phyloP scores from a whole-genome alignment of 2,888 invertebrate species.

The Xanthia togata region DNA sequence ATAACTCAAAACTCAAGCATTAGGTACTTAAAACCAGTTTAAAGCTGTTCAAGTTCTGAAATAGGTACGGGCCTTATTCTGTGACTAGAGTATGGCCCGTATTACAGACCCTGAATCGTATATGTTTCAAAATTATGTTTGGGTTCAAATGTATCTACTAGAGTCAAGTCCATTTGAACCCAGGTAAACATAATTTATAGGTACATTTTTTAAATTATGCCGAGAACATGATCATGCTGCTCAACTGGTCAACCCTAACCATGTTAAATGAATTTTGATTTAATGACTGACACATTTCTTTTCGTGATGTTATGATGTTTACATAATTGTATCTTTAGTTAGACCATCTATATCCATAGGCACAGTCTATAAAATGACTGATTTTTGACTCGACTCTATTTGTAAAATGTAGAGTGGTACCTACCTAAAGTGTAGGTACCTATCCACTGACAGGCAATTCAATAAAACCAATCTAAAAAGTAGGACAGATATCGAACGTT shows the following conservation, averaged over 20 bases:
- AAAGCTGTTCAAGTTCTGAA: background rate
- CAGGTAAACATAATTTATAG: background rate
- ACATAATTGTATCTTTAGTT: background rate
- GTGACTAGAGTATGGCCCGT: too few relatives aligned
- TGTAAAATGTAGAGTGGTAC: conserved; percentile 63
- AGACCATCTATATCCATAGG: background rate
- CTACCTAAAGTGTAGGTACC: conserved; percentile 20
- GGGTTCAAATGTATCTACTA: too few relatives aligned
- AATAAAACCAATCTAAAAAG: conserved; percentile 83
- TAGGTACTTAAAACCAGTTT: background rate
- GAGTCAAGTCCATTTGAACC: background rate
- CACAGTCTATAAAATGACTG: background rate
- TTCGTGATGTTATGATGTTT: too few relatives aligned
- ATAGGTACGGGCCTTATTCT: too few relatives aligned
- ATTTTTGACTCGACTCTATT: conserved; percentile 53
- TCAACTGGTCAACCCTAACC: too few relatives aligned
- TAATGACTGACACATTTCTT: background rate
- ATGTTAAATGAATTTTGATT: background rate
- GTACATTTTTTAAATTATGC: background rate
- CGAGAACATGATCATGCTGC: background rate
- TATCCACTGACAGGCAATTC: conserved; percentile 76
- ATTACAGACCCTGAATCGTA: too few relatives aligned
- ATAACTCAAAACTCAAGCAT: background rate
- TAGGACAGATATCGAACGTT: conserved; percentile 77
- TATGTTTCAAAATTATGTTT: too few relatives aligned